Evolutionary conservation across 1,140 invertebrate genomes (phyloP).

Genomic region (Paramacrobiotus metropolitanus): DNA sequence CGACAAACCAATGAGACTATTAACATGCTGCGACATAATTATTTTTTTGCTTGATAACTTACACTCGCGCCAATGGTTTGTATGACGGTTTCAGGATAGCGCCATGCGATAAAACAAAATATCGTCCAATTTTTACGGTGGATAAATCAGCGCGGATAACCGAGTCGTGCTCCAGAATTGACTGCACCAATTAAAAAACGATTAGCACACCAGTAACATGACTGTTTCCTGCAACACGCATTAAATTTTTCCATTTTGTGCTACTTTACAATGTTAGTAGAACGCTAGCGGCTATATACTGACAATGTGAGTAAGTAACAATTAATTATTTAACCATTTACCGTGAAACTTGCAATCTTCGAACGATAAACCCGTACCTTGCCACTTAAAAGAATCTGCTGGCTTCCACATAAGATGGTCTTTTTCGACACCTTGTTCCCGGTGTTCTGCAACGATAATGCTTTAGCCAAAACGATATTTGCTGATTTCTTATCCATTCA

Average conservation of each 20-base stretch:
- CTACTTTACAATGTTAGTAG: too few relatives aligned
- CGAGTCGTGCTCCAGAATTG: constrained; percentile 1
- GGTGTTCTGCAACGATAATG: not conserved
- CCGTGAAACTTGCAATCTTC: too few relatives aligned
- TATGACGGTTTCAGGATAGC: not conserved
- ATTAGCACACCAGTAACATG: too few relatives aligned
- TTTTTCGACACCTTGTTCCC: not conserved
- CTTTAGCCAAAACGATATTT: not conserved
- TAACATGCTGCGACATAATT: too few relatives aligned
- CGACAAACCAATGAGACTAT: too few relatives aligned
- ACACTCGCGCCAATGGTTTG: not conserved
- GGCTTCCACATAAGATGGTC: constrained; percentile 2
- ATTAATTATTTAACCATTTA: too few relatives aligned
- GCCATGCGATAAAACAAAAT: not conserved
- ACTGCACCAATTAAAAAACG: not conserved
- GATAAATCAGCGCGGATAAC: not conserved
- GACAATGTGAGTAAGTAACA: too few relatives aligned
- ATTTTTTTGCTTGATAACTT: too few relatives aligned
- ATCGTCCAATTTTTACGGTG: not conserved
- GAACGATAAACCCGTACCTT: too few relatives aligned
- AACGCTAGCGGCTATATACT: too few relatives aligned
- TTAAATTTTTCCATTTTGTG: not conserved
- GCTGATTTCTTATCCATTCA: too few relatives aligned
- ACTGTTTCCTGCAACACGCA: not conserved
- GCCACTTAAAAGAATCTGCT: not conserved